phyloP scores from a whole-genome alignment of 30 jellyfish, hydroid and myxozoan genomes.

The Pseudorhiza aurosa region DNA sequence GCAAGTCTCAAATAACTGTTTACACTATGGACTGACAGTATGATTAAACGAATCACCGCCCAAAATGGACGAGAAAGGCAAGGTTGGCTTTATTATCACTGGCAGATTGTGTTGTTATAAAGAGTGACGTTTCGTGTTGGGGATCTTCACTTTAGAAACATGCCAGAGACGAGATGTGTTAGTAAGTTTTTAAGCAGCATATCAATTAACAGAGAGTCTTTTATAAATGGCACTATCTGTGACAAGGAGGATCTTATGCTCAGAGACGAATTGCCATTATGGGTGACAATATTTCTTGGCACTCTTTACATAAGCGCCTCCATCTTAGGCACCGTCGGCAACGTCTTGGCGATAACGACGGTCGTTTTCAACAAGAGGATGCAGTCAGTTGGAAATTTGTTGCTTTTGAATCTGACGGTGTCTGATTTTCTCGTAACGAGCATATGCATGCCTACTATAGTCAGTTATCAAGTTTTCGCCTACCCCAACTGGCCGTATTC shows the following conservation, averaged over 20 bases:
- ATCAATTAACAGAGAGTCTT: constrained; percentile 41
- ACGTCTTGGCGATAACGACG: constrained; percentile 40
- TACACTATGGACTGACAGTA: no score
- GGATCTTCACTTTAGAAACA: no score
- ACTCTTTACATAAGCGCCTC: constrained; percentile 50
- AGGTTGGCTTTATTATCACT: no score
- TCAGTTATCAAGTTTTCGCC: constrained; percentile 61
- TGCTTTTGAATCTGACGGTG: constrained; percentile 40
- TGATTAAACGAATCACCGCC: no score
- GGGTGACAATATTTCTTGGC: constrained; percentile 38
- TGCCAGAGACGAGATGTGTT: constrained; percentile 36
- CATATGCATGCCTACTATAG: constrained; percentile 64
- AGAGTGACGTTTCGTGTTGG: background rate
- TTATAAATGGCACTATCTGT: constrained; percentile 1
- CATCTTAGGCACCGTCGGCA: constrained; percentile 56
- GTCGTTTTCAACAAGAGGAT: constrained; percentile 49
- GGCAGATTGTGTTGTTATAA: background rate
- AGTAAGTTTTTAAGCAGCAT: constrained; percentile 50
- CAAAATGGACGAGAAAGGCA: no score
- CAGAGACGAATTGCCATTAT: constrained; percentile 30
- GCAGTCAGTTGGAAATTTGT: constrained; percentile 56
- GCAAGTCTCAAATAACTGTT: no score
- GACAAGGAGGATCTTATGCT: background rate
- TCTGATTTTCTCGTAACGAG: constrained; percentile 65
- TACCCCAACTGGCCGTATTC: constrained; percentile 75